Conservation (phyloP, 2,113 vertebrate genomes). For the Gymnarchus niloticus region DNA sequence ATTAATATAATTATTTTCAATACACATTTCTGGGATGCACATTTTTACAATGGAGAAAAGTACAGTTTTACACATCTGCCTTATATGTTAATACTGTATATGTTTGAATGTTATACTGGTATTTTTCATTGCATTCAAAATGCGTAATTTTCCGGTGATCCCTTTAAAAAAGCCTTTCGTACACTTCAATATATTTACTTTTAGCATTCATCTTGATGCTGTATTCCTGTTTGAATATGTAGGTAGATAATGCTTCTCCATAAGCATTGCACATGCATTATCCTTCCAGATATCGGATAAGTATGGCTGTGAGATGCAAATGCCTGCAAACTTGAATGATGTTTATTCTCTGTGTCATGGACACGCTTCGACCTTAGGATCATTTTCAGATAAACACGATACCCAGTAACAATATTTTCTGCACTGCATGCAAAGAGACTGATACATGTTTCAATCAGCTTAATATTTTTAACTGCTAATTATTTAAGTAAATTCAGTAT, state of each 20-base stretch:
- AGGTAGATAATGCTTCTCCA: no score
- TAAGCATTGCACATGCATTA: constrained; percentile 42
- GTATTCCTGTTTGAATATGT: neutral
- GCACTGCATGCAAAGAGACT: constrained; percentile 3
- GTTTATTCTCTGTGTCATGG: constrained; percentile 81
- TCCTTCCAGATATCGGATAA: constrained; percentile 67
- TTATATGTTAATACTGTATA: neutral
- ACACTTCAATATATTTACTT: neutral
- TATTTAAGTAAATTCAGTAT: neutral
- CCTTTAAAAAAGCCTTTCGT: neutral
- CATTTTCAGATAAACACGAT: constrained; percentile 68
- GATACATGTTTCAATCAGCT: neutral
- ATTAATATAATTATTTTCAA: neutral
- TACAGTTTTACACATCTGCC: neutral
- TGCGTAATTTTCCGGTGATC: neutral
- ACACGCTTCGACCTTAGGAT: constrained; percentile 73
- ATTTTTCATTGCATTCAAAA: neutral
- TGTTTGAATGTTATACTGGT: neutral
- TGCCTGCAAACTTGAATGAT: constrained; percentile 72
- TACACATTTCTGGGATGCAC: neutral
- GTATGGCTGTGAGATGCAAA: constrained; percentile 68
- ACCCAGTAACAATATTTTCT: constrained; percentile 48
- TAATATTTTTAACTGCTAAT: neutral
- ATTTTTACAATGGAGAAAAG: neutral
- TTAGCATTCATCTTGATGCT: neutral